phyloP scores from a whole-genome alignment of 1,140 invertebrate species.

The Drosophila bocki region DNA sequence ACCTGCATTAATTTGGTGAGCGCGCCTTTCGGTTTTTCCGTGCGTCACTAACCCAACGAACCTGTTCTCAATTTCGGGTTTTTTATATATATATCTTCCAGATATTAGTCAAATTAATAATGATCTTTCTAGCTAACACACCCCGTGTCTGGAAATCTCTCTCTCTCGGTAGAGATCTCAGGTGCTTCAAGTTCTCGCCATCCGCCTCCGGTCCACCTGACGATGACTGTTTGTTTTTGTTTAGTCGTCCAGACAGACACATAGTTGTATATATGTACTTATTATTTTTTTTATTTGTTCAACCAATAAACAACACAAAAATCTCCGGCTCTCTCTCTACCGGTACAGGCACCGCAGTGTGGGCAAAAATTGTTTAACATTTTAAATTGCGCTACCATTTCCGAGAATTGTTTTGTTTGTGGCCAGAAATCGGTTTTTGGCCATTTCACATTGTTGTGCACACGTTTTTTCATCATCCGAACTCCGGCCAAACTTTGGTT shows the following conservation, averaged over 20 bases:
- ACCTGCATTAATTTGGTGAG: slow-evolving; percentile 21
- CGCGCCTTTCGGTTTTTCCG: slow-evolving; percentile 28
- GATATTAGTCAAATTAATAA: slow-evolving; percentile 54
- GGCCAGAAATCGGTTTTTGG: slow-evolving; percentile 30
- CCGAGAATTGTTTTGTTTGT: slow-evolving; percentile 61
- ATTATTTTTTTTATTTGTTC: slow-evolving; percentile 47
- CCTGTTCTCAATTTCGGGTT: slow-evolving; percentile 42
- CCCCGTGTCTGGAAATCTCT: slow-evolving; percentile 13
- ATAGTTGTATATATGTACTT: slow-evolving; percentile 13
- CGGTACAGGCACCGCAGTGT: slow-evolving; percentile 35
- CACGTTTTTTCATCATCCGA: slow-evolving; percentile 1
- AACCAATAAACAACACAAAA: slow-evolving; percentile 57
- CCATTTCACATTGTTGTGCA: slow-evolving; percentile 24
- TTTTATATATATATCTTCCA: slow-evolving; percentile 30
- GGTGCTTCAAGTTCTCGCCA: slow-evolving; percentile 16
- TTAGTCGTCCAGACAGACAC: slow-evolving; percentile 25
- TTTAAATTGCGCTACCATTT: slow-evolving; percentile 62
- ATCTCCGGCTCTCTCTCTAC: slow-evolving; percentile 44
- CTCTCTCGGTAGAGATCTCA: not conserved
- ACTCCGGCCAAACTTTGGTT: slow-evolving; percentile 15
- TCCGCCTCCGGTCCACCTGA: slow-evolving; percentile 41
- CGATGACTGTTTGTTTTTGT: slow-evolving; percentile 60
- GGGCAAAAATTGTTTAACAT: slow-evolving; percentile 38
- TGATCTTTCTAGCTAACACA: slow-evolving; percentile 18
- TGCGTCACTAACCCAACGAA: slow-evolving; percentile 34